Evolutionary conservation across 1,140 invertebrate species (phyloP), one percentile per base, ranked within the genome.

Genomic region (Brachionus koreanus): DNA sequence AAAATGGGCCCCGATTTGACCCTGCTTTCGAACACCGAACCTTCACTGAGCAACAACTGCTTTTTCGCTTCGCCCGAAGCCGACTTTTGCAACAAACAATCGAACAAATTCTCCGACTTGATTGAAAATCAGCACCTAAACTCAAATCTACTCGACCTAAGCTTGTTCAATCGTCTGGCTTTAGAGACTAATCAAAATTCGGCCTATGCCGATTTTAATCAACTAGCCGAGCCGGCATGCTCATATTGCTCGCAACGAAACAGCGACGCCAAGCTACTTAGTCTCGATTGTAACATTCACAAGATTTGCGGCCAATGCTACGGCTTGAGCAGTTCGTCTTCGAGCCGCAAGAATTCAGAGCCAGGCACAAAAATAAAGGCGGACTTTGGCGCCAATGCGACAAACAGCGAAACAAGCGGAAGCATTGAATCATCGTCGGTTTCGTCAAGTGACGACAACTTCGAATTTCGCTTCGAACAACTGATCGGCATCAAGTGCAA

Each of bases 381-480:
- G 10, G 39, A 61, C 33, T 25, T 61, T 61, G 1, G 25, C 13
- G 46, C 23, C 12, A 76, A 76, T 57, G 33, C 23, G 0, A 79
- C 49, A 37, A 57, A 37, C 23, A 79, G 76, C 37, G 61, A 65
- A 23, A 39, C 46, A 29, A 77, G 46, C 19, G 61, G 76, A 3
- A 79, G 76, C 29, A 63, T 79, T n/a, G 76, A 79, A 10, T 79
- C 76, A 5, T 79, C 76, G 39, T 79, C 76, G 0, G 46, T 79
- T 6, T 79, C 76, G 2, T 79, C 76, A 2, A 61, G 46, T 25
- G 76, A 79, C 25, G 76, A 79, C 37, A 57, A 57, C n/a, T 79
- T 79, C 5, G 76, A 79, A 10, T 33, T 42, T 33, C n/a, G 76
- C 35, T 79, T 79, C 49, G 76, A 65, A 37, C 61, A 57, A 16